A percentile compares a stretch with the other conserved stretches of the same genome.
phyloP scores from a whole-genome alignment of 2,888 invertebrate genomes.

The Epistrophella euchroma region DNA sequence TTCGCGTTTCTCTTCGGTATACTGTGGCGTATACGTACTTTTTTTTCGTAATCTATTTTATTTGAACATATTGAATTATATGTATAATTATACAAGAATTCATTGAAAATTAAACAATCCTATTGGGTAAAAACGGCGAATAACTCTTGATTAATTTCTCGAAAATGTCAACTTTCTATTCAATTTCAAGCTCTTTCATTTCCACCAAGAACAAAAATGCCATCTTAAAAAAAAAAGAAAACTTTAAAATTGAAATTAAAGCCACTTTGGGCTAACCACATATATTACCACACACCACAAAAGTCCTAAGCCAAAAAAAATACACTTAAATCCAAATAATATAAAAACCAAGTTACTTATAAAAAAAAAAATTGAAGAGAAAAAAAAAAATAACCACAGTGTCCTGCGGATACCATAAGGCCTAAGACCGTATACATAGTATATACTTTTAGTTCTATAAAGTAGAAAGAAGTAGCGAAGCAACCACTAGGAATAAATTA shows the following conservation, averaged over 20 bases:
- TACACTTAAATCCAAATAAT: constrained; percentile 27
- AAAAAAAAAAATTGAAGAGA: background rate
- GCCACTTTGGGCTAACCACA: constrained; percentile 42
- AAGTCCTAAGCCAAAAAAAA: constrained; percentile 33
- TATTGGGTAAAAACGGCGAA: background rate
- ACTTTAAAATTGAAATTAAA: constrained; percentile 32
- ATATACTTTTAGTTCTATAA: background rate
- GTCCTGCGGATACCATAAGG: constrained; percentile 31
- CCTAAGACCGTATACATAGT: background rate
- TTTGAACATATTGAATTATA: too few species aligned
- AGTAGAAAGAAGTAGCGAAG: background rate
- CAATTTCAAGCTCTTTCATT: background rate
- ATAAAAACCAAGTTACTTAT: constrained; percentile 12
- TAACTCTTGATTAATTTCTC: background rate
- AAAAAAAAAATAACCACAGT: constrained; percentile 21
- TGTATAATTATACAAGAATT: too few species aligned
- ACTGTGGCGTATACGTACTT: constrained; percentile 10
- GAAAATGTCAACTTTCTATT: constrained; percentile 9
- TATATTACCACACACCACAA: constrained; percentile 28
- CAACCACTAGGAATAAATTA: constrained; percentile 49
- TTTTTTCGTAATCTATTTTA: too few species aligned
- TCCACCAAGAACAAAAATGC: background rate
- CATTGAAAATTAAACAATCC: too few species aligned
- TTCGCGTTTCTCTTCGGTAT: background rate
- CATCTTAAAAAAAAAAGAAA: background rate